Base-by-base conservation (phyloP, 2,888 invertebrate species). In the Hydriomena furcata region DNA sequence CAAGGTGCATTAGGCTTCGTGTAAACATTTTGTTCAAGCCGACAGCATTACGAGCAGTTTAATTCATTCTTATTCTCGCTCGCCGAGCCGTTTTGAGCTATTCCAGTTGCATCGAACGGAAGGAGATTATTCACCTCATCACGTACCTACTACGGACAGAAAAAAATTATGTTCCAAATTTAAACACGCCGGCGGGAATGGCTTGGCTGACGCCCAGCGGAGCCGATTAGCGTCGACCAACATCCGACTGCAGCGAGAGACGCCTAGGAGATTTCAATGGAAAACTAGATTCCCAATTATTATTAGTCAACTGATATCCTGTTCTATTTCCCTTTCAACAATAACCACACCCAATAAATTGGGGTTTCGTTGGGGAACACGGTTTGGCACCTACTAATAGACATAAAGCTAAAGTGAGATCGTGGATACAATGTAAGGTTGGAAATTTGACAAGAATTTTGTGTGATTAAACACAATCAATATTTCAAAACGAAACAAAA, bases 91-190 rank as follows among this genome's bases (percentile, higher is more conserved):
- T 30, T 44, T 44, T 45, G 51, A 41, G 42, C 41, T 42, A 38
- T 55, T 55, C 40, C 41, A 38, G 52, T 48, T 52, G 52, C 52
- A 52, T 52, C 47, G 68, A 73, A 75, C 70, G 66, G 63, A 63
- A 60, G 74, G 84, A 88, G 89, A 88, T 87, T 88, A 81, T 88
- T 89, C 87, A 89, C 87, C 88, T 88, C 85, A 72, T 71, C 73
- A 71, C 46, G 52, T 69, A 72, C 71, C 77, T 79, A 79, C 77
- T 77, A 81, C 69, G 69, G 61, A 65, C 63, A 69, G 65, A 83
- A 86, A 80, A 85, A 87, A 87, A 80, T 70, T 65, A 73, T 80
- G 84, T 79, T 89, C 88, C 83, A 88, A 90, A 87, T 81, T 84
- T 89, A 89, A 87, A 83, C 82, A 72, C 74, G 76, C 77, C 82